Evolutionary conservation across 2,888 invertebrate species (phyloP).

Genomic region (Malthinus seriepunctatus): DNA sequence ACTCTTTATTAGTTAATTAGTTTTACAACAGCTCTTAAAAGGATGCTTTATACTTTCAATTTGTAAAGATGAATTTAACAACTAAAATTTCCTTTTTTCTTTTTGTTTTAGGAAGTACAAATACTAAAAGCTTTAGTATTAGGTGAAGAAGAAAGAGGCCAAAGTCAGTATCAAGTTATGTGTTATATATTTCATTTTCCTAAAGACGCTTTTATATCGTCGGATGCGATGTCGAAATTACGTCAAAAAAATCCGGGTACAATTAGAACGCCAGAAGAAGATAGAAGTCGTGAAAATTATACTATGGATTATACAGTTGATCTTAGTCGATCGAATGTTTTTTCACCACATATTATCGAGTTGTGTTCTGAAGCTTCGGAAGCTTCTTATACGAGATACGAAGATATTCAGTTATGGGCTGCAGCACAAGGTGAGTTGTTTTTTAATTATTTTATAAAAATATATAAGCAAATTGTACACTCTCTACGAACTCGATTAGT

Average conservation of each 20-base stretch:
- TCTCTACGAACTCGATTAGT: no score
- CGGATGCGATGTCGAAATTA: slow-evolving; percentile 95
- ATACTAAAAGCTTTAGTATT: slow-evolving; percentile 86
- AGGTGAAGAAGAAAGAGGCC: slow-evolving; percentile 91
- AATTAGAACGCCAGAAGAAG: slow-evolving; percentile 87
- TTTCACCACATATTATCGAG: slow-evolving; percentile 74
- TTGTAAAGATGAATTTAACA: no score
- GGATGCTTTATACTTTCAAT: no score
- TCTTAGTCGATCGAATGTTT: slow-evolving; percentile 66
- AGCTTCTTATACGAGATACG: slow-evolving; percentile 75
- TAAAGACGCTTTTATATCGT: slow-evolving; percentile 92
- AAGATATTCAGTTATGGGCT: slow-evolving; percentile 80
- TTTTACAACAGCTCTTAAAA: no score
- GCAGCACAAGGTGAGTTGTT: slow-evolving; percentile 69
- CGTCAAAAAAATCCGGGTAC: slow-evolving; percentile 70
- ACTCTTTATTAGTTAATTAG: no score
- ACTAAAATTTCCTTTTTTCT: background rate
- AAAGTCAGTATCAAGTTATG: slow-evolving; percentile 85
- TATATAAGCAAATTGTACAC: no score
- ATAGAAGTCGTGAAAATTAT: slow-evolving; percentile 80
- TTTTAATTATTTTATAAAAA: background rate
- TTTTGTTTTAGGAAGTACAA: slow-evolving; percentile 79
- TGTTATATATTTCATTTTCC: slow-evolving; percentile 90
- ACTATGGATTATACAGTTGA: slow-evolving; percentile 84
- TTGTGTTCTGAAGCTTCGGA: slow-evolving; percentile 79